These are phyloP conservation scores for Dicranocentrus wangi DNA, from an alignment of 2,888 invertebrate genomes.

Conservation along the genomic window DNA sequence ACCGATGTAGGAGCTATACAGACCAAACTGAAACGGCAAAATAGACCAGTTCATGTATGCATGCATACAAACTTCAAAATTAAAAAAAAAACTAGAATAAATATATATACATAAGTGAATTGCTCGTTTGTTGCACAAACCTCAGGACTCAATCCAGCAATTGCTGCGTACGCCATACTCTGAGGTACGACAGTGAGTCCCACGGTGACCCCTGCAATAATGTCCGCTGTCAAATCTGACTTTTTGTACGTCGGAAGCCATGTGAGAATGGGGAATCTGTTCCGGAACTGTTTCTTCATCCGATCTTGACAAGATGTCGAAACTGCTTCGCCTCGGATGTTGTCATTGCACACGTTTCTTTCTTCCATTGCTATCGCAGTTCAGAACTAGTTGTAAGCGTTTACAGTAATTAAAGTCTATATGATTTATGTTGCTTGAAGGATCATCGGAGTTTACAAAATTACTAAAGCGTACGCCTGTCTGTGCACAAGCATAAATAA, in stretches of 20 bases:
- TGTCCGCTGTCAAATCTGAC: conserved; percentile 86
- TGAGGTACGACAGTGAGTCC: conserved; percentile 95
- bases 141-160: conserved; percentile 84
- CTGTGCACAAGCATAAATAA: no score
- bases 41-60: not conserved
- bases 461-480: no score
- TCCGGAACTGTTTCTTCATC: conserved; percentile 82
- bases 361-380: not conserved
- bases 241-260: conserved; percentile 87
- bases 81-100: no score
- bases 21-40: conserved; percentile 61
- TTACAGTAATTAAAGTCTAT: no score
- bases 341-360: no score
- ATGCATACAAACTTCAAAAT: not conserved
- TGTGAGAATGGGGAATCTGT: conserved; percentile 82
- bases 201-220: conserved; percentile 82
- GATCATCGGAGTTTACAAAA: no score
- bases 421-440: no score
- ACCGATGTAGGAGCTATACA: conserved; percentile 74
- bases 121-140: conserved; percentile 75
- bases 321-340: no score
- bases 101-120: no score
- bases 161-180: conserved; percentile 84
- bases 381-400: conserved; percentile 1
- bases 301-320: not conserved